phyloP scores from a whole-genome alignment of 2,113 vertebrate species.

The Scytalopus superciliaris region DNA sequence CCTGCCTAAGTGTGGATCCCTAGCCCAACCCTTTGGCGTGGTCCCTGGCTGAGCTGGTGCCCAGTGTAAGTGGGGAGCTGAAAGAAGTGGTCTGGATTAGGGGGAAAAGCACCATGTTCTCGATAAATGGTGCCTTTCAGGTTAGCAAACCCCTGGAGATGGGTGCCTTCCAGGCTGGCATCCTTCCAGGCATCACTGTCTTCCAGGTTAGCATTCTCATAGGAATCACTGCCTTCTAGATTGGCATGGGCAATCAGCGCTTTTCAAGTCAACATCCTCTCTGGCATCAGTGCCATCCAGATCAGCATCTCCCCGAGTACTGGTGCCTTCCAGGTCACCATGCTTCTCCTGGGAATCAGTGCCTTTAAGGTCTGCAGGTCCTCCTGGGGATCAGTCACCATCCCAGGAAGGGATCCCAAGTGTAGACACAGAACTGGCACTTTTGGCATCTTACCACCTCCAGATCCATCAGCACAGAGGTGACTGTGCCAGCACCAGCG shows the following conservation, averaged over 20 bases:
- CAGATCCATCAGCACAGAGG: background rate
- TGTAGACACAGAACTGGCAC: background rate
- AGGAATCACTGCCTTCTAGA: background rate
- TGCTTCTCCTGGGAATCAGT: background rate
- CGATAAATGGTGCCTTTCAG: background rate
- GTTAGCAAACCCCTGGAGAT: background rate
- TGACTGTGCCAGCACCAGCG: background rate
- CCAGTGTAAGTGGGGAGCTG: background rate
- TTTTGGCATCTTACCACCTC: background rate
- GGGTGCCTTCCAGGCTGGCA: background rate
- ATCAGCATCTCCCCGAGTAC: rapidly evolving
- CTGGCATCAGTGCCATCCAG: background rate
- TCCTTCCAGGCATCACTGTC: background rate
- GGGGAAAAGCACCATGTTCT: background rate
- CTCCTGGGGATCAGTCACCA: background rate
- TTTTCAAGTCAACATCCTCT: background rate
- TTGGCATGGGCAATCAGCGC: background rate
- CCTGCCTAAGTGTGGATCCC: background rate
- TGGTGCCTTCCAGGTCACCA: background rate
- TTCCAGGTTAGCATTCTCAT: background rate
- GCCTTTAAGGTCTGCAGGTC: background rate
- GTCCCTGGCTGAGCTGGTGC: background rate
- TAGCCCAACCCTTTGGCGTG: background rate
- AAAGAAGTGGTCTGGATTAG: background rate
- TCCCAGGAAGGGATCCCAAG: background rate